Conservation (phyloP, 1,140 invertebrate species). For the Drosophila pandora region DNA sequence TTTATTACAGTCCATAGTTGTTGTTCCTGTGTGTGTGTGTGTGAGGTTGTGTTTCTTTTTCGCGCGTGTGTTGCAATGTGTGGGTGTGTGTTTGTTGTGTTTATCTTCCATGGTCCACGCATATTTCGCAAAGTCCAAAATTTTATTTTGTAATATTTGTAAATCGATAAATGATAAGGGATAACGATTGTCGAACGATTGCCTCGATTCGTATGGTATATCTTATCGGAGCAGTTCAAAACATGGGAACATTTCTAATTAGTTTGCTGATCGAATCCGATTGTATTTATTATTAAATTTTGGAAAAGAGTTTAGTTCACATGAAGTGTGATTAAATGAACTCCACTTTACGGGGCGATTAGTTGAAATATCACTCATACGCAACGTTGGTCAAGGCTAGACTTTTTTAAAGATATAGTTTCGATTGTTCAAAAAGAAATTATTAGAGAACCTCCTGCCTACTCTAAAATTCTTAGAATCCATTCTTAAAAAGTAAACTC, state of each 20-base stretch:
- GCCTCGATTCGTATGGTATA: slow-evolving; percentile 11
- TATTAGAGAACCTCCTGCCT: no score
- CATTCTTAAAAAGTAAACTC: background rate
- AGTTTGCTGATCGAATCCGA: background rate
- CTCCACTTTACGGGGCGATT: no score
- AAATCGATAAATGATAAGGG: slow-evolving; percentile 43
- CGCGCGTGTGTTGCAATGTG: slow-evolving; percentile 6
- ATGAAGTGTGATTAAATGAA: background rate
- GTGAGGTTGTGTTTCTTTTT: background rate
- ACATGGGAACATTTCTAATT: slow-evolving; percentile 2
- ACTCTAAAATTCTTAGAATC: no score
- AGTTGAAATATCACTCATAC: slow-evolving; percentile 14
- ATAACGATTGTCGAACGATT: slow-evolving; percentile 10
- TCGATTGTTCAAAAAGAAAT: no score
- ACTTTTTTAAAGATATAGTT: no score
- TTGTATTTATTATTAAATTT: background rate
- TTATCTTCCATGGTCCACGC: slow-evolving; percentile 33
- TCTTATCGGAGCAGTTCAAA: slow-evolving; percentile 27
- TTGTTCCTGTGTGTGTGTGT: slow-evolving; percentile 17
- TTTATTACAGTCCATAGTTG: slow-evolving; percentile 35
- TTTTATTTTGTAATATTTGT: slow-evolving; percentile 32
- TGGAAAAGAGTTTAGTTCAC: background rate
- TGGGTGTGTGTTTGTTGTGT: slow-evolving; percentile 41
- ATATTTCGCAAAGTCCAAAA: slow-evolving; percentile 27
- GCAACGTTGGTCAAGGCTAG: background rate